Evolutionary conservation across 92 coral and sea anemone genomes (phyloP).

Genomic region (Phymanthus crucifer): DNA sequence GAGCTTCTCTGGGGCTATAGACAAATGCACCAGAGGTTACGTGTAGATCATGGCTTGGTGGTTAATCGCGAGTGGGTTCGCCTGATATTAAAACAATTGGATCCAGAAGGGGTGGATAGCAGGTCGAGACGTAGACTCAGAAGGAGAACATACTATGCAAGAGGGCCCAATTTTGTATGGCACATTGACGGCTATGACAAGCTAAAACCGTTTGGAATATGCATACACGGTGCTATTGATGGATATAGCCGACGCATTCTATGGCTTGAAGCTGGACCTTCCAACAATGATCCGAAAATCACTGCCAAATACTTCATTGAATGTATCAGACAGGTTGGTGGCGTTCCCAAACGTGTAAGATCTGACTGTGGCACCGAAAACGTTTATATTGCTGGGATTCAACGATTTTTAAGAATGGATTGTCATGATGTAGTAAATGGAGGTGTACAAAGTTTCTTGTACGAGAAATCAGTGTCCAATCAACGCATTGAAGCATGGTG

Average conservation of each 20-base stretch:
- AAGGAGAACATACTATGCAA: slow-evolving; percentile 23
- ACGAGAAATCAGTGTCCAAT: slow-evolving; percentile 38
- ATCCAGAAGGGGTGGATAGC: slow-evolving; percentile 30
- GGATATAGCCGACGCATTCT: slow-evolving; percentile 38
- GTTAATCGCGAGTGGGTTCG: slow-evolving; percentile 27
- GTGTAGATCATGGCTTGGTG: slow-evolving; percentile 14
- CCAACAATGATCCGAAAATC: slow-evolving; percentile 33
- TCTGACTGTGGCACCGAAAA: slow-evolving; percentile 34
- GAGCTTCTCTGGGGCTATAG: slow-evolving; percentile 44
- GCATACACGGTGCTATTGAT: slow-evolving; percentile 38
- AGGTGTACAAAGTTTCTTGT: slow-evolving; percentile 20
- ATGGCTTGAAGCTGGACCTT: slow-evolving; percentile 35
- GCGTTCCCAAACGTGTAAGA: slow-evolving; percentile 14
- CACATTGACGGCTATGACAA: slow-evolving; percentile 44
- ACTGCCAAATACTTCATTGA: slow-evolving; percentile 31
- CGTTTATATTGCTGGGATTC: slow-evolving; percentile 36
- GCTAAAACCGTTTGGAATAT: slow-evolving; percentile 40
- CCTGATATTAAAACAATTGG: slow-evolving; percentile 11
- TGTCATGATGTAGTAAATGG: slow-evolving; percentile 3
- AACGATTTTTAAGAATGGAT: slow-evolving; percentile 25
- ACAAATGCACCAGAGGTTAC: slow-evolving; percentile 44
- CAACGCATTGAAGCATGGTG: slow-evolving; percentile 49
- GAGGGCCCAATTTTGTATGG: slow-evolving; percentile 42
- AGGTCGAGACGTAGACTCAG: slow-evolving; percentile 29
- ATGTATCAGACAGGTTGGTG: slow-evolving; percentile 13